Conservation (phyloP, 2,797 vertebrate genomes). For the Okamejei kenojei region DNA sequence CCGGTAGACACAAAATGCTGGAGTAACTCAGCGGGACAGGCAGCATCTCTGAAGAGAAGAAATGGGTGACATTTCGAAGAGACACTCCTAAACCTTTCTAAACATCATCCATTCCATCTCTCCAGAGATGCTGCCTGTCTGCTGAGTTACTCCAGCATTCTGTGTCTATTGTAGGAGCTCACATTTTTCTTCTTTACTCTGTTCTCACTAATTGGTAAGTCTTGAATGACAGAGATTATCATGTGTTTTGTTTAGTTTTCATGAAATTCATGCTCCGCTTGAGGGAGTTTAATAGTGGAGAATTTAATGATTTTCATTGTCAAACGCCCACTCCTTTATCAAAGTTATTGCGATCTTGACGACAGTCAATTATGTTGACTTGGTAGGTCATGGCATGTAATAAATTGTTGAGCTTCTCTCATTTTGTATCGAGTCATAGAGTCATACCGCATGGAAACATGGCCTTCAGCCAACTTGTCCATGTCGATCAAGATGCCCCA, state of each 20-base stretch:
- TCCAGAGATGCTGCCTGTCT: too few species aligned
- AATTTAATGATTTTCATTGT: not conserved
- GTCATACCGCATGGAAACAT: too few species aligned
- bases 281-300: not conserved
- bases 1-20: too few species aligned
- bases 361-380: not conserved
- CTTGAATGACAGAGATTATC: not conserved
- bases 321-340: not conserved
- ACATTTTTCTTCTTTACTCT: not conserved
- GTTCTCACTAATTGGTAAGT: not conserved
- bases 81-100: too few species aligned
- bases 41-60: too few species aligned
- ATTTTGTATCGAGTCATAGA: not conserved
- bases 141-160: too few species aligned
- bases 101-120: too few species aligned
- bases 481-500: too few species aligned
- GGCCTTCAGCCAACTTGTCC: too few species aligned
- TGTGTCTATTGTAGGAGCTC: not conserved
- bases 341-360: not conserved
- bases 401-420: not conserved
- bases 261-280: not conserved
- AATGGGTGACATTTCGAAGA: too few species aligned
- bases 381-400: not conserved
- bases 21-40: too few species aligned
- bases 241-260: not conserved